Conservation (phyloP, 2,113 vertebrate species). For the Athene noctua region DNA sequence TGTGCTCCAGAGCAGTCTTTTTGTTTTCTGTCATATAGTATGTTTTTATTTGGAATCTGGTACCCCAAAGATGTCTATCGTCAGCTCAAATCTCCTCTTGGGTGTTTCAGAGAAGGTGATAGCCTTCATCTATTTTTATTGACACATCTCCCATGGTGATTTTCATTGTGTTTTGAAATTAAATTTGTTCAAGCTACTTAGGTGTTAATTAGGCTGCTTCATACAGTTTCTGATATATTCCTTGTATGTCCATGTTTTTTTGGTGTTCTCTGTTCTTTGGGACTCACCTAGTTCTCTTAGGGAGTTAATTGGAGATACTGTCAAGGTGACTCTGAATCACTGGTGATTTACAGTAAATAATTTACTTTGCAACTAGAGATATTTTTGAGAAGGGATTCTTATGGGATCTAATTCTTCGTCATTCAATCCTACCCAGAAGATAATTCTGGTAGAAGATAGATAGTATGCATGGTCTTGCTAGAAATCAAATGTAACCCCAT, state of each 20-base stretch:
- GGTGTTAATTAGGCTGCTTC: not conserved
- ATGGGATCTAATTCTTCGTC: not conserved
- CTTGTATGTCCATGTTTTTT: not conserved
- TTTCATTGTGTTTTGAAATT: too few species aligned
- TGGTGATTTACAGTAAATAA: not conserved
- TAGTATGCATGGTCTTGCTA: not conserved
- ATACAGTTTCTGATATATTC: not conserved
- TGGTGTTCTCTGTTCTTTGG: not conserved
- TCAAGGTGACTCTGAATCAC: too few species aligned
- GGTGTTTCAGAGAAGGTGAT: not conserved
- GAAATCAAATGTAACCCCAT: not conserved
- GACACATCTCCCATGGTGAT: not conserved
- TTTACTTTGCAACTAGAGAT: too few species aligned
- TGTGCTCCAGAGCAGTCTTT: not conserved
- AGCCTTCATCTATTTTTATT: not conserved
- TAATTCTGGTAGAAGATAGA: not conserved
- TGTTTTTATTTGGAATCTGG: not conserved
- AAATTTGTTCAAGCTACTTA: not conserved
- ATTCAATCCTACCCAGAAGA: not conserved
- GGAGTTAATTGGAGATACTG: not conserved
- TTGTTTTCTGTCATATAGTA: not conserved
- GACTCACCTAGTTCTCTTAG: not conserved
- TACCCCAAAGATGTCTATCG: not conserved
- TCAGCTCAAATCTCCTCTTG: not conserved
- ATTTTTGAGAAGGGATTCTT: not conserved